Percentiles rank a stretch among this genome's conserved stretches.
Conservation (phyloP, 1,140 invertebrate genomes). For the Lamellibrachia luymesi region DNA sequence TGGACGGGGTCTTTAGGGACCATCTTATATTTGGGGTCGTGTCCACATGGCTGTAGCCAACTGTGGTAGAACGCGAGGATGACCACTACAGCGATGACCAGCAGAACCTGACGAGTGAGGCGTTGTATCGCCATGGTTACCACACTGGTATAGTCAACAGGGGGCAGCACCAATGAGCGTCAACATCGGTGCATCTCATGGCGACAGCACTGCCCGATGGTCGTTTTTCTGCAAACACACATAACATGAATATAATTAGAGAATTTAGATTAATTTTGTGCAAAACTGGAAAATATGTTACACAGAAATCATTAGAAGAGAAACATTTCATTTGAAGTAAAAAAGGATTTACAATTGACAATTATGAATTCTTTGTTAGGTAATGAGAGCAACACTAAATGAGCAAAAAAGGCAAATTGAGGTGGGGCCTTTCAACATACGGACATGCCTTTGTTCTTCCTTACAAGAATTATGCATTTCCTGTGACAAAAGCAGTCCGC, state of each 20-base stretch:
- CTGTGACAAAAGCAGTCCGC: background rate
- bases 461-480: background rate
- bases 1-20: slow-evolving; percentile 18
- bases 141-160: background rate
- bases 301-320: background rate
- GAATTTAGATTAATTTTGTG: background rate
- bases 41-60: slow-evolving; percentile 10
- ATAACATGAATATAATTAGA: background rate
- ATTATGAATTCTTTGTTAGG: no score
- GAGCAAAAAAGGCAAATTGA: no score
- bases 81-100: background rate
- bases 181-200: background rate
- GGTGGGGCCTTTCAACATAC: no score
- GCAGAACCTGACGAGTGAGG: background rate
- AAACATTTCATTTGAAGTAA: background rate
- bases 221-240: background rate
- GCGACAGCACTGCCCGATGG: background rate
- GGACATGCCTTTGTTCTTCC: background rate
- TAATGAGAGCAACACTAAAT: background rate
- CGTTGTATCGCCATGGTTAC: background rate
- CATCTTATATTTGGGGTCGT: background rate
- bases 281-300: background rate
- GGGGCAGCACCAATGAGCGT: background rate
- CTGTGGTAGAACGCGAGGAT: slow-evolving; percentile 7
- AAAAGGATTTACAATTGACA: background rate